Evolutionary conservation across 2,888 invertebrate species (phyloP), one percentile per base, ranked within the genome.

Genomic region (Uropetala carovei): DNA sequence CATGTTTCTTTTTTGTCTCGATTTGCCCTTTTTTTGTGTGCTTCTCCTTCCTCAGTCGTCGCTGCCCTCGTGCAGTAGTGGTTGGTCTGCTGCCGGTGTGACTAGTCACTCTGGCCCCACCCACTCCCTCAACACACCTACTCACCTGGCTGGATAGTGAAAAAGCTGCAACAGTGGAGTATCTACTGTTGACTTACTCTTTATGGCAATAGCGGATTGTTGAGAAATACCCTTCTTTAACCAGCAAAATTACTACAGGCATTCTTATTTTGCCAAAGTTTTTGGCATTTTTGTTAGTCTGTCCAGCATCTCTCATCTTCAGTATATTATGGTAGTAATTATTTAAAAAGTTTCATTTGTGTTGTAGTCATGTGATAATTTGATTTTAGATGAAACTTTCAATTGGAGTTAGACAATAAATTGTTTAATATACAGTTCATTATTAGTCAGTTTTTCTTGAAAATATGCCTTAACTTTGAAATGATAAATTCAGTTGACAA

Each of bases 21-120:
- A 89, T 89, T 89, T 89, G 89, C 89, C 89, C 89, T 89, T 89
- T 89, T 85, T 89, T 89, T 89, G 89, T 89, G 89, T 89, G 89
- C 89, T 89, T 89, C 89, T 89, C 89, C 89, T 89, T 89, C 89
- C 89, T 89, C 89, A 89, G 89, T 89, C 89, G 89, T 89, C 64
- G 89, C 89, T 89, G 89, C 89, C 89, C 60, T 64, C 89, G 89
- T 64, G 89, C 89, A 89, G 89, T 89, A 89, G 89, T 89, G 89
- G 89, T 89, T 89, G 89, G 89, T 89, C 89, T 89, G 89, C 89
- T 68, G 89, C 89, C 64, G 89, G 89, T 89, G 89, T 89, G 89
- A 89, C 89, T 89, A 64, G 89, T 89, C 89, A 89, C 89, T 89
- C 89, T 89, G 89, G 89, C 89, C 89, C 89, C 60, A 89, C 89